A percentile compares a stretch with the other conserved stretches of the same genome.
These are phyloP conservation scores for Cricetomys ansorgei DNA, from an alignment of 2,113 vertebrate species.

Conservation along the genomic window DNA sequence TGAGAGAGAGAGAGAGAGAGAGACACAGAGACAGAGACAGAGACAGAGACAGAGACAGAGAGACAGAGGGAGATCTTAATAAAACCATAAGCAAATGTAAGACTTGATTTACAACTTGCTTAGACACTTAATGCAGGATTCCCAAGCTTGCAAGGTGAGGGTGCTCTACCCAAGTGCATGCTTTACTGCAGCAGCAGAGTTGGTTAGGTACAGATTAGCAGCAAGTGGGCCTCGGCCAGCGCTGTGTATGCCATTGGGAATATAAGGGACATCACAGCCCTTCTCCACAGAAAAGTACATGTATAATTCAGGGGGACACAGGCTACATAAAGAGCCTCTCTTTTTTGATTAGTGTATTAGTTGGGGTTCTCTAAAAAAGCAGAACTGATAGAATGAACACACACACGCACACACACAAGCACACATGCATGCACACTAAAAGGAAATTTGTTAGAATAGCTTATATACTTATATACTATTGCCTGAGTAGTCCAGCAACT, in stretches of 20 bases:
- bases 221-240: neutral
- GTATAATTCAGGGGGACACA: neutral
- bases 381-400: neutral
- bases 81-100: neutral
- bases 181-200: neutral
- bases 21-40: neutral
- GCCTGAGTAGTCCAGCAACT: neutral
- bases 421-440: neutral
- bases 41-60: neutral
- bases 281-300: neutral
- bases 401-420: too few species aligned
- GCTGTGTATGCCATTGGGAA: too few species aligned
- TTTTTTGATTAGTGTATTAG: neutral
- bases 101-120: neutral
- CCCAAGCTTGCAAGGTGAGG: neutral
- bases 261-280: neutral
- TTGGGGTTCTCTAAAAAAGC: neutral
- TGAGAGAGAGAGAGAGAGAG: neutral
- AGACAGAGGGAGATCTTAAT: neutral
- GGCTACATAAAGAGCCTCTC: neutral
- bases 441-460: neutral
- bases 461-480: neutral
- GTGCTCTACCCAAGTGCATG: neutral
- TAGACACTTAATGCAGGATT: neutral
- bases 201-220: neutral